Evolutionary conservation across 2,888 invertebrate species (phyloP), one percentile per base, ranked within the genome.

Genomic region (Terebella lapidaria): DNA sequence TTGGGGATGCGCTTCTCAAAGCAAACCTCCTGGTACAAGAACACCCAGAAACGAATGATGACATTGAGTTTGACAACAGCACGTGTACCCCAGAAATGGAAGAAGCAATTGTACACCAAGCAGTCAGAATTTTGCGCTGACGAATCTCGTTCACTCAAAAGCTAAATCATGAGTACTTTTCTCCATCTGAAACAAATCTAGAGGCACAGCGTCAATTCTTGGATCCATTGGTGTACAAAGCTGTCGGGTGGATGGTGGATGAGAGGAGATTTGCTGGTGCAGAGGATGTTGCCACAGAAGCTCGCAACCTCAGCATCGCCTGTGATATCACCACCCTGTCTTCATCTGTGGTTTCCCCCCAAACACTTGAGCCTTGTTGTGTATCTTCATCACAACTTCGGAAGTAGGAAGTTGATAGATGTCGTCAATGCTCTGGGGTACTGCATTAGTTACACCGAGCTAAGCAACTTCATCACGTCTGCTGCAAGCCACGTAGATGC

Each of bases 201-300:
- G 53, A 15, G 5, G 53, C 24, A 10, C 25, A 53, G 27, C 10
- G 20, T 10, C 5, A 25, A 4, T 53, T 53, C 10, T 15, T 25
- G 27, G 53, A 53, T 27, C 53, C 53, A 5, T 5, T 53, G 26
- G 10, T 53, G 24, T 53, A 53, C 26, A 53, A 53, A 26, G 53
- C 53, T 5, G 10, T 53, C 10, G 25, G 24, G 26, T 53, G 53
- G 53, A 22, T 53, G 20, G 20, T 26, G 10, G 20, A 53, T 53
- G 53, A 20, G 10, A 26, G 26, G 5, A 49, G 20, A 49, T 20
- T 5, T 26, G 10, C 5, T 15, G 20, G 10, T 53, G 27, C 4
- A 25, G 25, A 53, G 15, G 53, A 26, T 53, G 20, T 5, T 25
- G 27, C 22, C 5, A 26, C 10, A 10, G 20, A 53, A 15, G 27